Base-by-base conservation (phyloP, 2,888 invertebrate species). In the Venustoraphidia nigricollis region DNA sequence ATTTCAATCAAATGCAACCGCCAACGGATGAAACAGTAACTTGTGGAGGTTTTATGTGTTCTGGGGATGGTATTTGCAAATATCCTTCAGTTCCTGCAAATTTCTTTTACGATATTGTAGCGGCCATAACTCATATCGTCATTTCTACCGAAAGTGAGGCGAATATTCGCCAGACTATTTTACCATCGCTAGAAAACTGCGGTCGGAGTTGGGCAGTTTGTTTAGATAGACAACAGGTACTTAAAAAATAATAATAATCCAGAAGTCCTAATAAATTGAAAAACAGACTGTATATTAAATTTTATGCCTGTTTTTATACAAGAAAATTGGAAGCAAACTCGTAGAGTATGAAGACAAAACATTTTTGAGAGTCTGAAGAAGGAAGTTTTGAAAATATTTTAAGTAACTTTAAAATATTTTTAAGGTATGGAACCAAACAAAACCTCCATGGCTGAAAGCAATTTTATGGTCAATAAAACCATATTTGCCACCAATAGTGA, bases 371-470 rank as follows among this genome's bases (percentile, higher is more conserved):
- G 2, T 17, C 4, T 4, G 17, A 17, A 17, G 17, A 17, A 17
- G 17, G 17, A 17, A 17, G n/a, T n/a, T n/a, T n/a, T n/a, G n/a
- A n/a, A 14, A 35, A 36, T 47, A 48, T 27, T 5, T 27, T 27
- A 27, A 6, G 27, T 27, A 27, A 27, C 27, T 27, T 27, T 27
- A 27, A 27, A 27, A 27, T 27, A 27, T 27, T 46, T 63, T 60
- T 1, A 52, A 85, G 83, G 79, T 88, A 2, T 88, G 88, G 88
- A 86, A 86, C 61, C 83, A 84, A 60, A 78, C 81, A 36, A 69
- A 83, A 37, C 85, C 85, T 10, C 75, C 86, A 0, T 89, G 88
- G 88, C 65, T 83, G 48, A 79, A 83, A 46, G 84, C 82, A 0
- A 67, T 87, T 10, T 60, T 85, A 52, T 76, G 77, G 13, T 69